phyloP scores from a whole-genome alignment of 2,888 invertebrate species.

The Troides helena region DNA sequence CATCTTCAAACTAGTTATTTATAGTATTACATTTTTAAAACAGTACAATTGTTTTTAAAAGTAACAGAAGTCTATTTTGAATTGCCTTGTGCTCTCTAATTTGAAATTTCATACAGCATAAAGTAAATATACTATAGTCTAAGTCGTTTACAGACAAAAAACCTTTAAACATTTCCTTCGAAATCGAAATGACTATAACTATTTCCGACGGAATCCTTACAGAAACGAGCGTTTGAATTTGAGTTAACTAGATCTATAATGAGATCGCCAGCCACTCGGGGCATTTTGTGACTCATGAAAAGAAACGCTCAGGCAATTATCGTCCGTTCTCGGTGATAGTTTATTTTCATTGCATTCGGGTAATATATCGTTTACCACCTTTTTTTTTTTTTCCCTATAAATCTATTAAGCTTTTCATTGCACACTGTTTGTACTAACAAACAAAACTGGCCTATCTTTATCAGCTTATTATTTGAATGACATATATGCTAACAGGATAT shows the following conservation, averaged over 20 bases:
- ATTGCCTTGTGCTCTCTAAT: too few species aligned
- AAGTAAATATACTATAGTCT: not conserved
- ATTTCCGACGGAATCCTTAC: constrained; percentile 27
- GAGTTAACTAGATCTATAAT: constrained; percentile 32
- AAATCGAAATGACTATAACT: constrained; percentile 25
- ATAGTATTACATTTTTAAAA: too few species aligned
- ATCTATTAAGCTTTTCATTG: not conserved
- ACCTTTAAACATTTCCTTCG: constrained; percentile 13
- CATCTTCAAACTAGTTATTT: too few species aligned
- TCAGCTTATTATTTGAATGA: too few species aligned
- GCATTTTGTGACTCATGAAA: constrained; percentile 31
- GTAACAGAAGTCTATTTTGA: too few species aligned
- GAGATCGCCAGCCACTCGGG: constrained; percentile 30
- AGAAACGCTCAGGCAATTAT: constrained; percentile 30
- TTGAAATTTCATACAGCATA: not conserved
- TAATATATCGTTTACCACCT: constrained; percentile 20
- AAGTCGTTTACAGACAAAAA: constrained; percentile 5
- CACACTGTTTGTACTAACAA: not conserved
- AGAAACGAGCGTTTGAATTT: constrained; percentile 30
- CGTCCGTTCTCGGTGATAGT: constrained; percentile 25
- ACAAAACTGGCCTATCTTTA: too few species aligned
- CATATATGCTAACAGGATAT: too few species aligned
- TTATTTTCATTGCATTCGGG: constrained; percentile 18
- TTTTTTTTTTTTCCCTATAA: not conserved
- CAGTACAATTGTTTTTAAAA: too few species aligned